A percentile compares a stretch with the other conserved stretches of the same genome.
phyloP scores from a whole-genome alignment of 2,888 invertebrate genomes.

The Cerastis rubricosa region DNA sequence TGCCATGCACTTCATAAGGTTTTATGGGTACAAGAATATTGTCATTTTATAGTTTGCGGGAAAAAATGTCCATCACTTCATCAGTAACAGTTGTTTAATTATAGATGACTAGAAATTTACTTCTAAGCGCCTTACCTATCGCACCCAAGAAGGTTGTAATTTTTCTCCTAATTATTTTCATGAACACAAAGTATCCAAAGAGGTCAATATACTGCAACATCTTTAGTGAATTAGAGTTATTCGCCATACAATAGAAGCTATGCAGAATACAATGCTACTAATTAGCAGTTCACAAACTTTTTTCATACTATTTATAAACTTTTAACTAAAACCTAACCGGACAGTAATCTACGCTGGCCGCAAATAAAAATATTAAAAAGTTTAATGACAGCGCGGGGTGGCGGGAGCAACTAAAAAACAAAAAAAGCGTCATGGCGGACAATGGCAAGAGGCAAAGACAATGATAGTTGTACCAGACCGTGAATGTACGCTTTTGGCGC shows the following conservation, averaged over 20 bases:
- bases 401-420: conserved; percentile 64
- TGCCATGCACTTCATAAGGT: neutral
- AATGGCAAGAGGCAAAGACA: conserved; percentile 76
- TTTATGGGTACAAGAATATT: neutral
- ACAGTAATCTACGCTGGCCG: conserved; percentile 52
- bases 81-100: neutral
- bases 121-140: neutral
- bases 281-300: conserved; percentile 12
- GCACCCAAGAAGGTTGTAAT: neutral
- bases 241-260: neutral
- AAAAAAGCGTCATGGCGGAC: conserved; percentile 72
- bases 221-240: neutral
- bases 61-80: neutral
- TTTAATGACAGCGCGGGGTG: conserved; percentile 72
- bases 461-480: conserved; percentile 82
- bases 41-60: conserved; percentile 8
- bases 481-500: conserved; percentile 71
- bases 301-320: conserved; percentile 34
- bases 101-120: neutral
- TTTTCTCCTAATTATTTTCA: neutral
- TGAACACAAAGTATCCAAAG: neutral
- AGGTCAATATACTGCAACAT: conserved; percentile 1
- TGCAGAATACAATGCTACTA: conserved; percentile 22
- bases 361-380: conserved; percentile 69
- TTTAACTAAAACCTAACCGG: conserved; percentile 61